Conservation (phyloP, 2,888 invertebrate species). For the Parthenolecanium corni region DNA sequence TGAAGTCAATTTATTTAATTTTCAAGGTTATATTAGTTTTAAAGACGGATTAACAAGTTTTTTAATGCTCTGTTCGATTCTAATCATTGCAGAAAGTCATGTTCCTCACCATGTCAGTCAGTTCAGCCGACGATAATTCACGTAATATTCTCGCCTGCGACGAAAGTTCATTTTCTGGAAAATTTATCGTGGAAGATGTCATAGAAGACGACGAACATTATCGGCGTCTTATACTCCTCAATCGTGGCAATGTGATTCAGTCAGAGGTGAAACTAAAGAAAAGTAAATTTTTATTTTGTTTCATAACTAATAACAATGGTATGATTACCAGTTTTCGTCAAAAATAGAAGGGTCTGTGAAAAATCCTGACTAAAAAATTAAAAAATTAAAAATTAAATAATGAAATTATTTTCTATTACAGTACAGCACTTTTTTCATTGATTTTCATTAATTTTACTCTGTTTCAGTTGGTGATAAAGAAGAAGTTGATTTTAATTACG, state of each 20-base stretch:
- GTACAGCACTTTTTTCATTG: no score
- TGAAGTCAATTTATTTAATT: no score
- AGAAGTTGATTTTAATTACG: constrained; percentile 60
- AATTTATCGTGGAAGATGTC: constrained; percentile 81
- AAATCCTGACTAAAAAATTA: no score
- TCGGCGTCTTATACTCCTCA: constrained; percentile 73
- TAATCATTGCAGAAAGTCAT: constrained; percentile 52
- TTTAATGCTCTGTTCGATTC: no score
- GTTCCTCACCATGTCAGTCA: constrained; percentile 72
- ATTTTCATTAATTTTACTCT: no score
- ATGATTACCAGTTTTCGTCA: no score
- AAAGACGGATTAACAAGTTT: no score
- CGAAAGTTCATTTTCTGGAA: constrained; percentile 65
- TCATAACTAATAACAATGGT: no score
- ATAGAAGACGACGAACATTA: constrained; percentile 50
- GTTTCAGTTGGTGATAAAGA: constrained; percentile 41
- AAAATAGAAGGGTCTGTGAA: no score
- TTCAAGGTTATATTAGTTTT: no score
- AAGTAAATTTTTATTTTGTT: constrained; percentile 39
- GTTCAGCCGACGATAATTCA: constrained; percentile 37
- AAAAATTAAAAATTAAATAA: no score
- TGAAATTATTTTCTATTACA: no score
- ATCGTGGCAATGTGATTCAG: constrained; percentile 76
- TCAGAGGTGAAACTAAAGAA: constrained; percentile 69
- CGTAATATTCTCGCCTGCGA: constrained; percentile 47